phyloP scores from a whole-genome alignment of 2,888 invertebrate species.

The Rotaria sp. region DNA sequence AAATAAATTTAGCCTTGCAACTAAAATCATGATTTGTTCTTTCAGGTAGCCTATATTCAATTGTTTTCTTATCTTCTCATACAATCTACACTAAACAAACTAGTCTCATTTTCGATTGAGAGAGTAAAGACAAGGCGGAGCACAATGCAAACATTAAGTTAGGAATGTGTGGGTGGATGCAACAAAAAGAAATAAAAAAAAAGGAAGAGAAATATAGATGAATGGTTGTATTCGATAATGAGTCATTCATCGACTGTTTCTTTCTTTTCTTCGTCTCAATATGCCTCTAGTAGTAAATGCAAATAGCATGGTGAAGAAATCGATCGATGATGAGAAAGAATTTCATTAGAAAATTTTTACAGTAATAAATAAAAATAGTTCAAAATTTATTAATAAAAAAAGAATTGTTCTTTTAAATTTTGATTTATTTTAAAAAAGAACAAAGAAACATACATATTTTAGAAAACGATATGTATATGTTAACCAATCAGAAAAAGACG shows the following conservation, averaged over 20 bases:
- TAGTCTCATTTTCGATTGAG: background rate
- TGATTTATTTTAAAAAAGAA: too few relatives aligned
- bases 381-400: too few relatives aligned
- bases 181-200: background rate
- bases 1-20: background rate
- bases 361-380: too few relatives aligned
- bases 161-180: background rate
- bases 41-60: background rate
- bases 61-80: conserved; percentile 2
- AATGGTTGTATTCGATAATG: background rate
- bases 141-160: background rate
- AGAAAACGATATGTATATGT: too few relatives aligned
- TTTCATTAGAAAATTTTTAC: background rate
- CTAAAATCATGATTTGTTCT: background rate
- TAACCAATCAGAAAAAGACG: too few relatives aligned
- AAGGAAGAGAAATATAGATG: background rate
- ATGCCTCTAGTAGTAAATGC: background rate
- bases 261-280: background rate
- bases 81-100: background rate
- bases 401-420: too few relatives aligned
- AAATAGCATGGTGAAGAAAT: background rate
- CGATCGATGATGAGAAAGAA: background rate
- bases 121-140: conserved; percentile 3
- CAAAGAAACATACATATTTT: too few relatives aligned
- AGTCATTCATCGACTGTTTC: background rate